Evolutionary conservation across 1,140 invertebrate genomes (phyloP), one percentile per base, ranked within the genome.

Genomic region (Drosophila nebulosa): DNA sequence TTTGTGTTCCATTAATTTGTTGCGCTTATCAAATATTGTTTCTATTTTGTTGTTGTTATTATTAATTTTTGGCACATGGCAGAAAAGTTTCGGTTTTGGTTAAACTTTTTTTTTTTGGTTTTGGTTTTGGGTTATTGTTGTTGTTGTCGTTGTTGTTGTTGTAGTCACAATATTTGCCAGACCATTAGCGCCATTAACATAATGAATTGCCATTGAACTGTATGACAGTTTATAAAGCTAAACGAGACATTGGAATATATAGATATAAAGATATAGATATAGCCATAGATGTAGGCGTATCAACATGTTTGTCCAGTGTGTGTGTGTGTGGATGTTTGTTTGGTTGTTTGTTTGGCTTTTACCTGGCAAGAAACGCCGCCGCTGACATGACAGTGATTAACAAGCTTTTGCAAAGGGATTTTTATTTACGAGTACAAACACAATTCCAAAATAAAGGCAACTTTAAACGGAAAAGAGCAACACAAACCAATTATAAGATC

Each of bases 21-120:
- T 80, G 58, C 68, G 81, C 83, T 86, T 88, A 88, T 88, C 81
- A 88, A 86, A 88, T 88, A 81, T 79, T 68, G 78, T 81, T 88
- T 71, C 78, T 83, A 64, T 53, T 75, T 81, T 78, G 74, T 74
- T 74, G 71, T 75, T 30, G 27, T 67, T 74, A 21, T 46, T 46
- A 46, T 46, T 46, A 46, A 46, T 79, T 58, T 59, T 16, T 27
- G 64, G 53, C 64, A 56, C 68, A 69, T 70, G 78, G 65, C 78
- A 80, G 63, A 55, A 70, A 64, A 56, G 51, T 66, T 74, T 59
- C 53, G 18, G 16, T 46, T 21, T 46, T 46, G 9, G 39, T 61
- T 53, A 50, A 46, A 46, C 39, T 46, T 32, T 32, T 32, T 32
- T 10, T 32, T 9, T 9, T 66, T 56, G 56, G 58, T 52, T 46